Conservation (phyloP, 1,140 invertebrate species). For the Riptortus pedestris region DNA sequence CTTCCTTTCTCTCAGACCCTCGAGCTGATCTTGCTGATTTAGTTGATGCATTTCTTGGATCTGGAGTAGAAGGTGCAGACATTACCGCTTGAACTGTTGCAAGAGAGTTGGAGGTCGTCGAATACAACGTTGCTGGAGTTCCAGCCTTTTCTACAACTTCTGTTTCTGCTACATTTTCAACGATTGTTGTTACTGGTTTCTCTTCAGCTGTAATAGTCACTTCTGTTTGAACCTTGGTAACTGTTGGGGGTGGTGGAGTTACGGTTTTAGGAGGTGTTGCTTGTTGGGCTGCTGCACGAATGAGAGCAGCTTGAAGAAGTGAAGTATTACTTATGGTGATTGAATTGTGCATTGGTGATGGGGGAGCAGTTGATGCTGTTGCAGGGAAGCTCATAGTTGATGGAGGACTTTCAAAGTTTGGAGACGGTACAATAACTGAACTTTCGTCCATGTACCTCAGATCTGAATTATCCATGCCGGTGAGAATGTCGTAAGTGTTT, state of each 20-base stretch:
- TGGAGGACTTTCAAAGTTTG: slow-evolving; percentile 59
- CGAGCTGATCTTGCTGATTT: slow-evolving; percentile 32
- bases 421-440: slow-evolving; percentile 66
- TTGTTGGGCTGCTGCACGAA: slow-evolving; percentile 50
- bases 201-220: slow-evolving; percentile 49
- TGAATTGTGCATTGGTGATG: slow-evolving; percentile 35
- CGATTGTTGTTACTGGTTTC: slow-evolving; percentile 47
- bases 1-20: slow-evolving; percentile 29
- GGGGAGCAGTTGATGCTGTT: slow-evolving; percentile 35
- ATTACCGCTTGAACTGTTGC: slow-evolving; percentile 30
- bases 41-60: slow-evolving; percentile 27
- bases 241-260: slow-evolving; percentile 40
- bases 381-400: slow-evolving; percentile 46
- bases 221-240: slow-evolving; percentile 58
- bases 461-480: slow-evolving; percentile 68
- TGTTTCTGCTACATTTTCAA: slow-evolving; percentile 36
- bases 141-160: slow-evolving; percentile 21
- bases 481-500: slow-evolving; percentile 57
- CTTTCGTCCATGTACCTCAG: slow-evolving; percentile 82
- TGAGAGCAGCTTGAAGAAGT: slow-evolving; percentile 55
- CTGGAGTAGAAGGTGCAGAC: slow-evolving; percentile 28
- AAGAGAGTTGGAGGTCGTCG: slow-evolving; percentile 30
- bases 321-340: slow-evolving; percentile 41
- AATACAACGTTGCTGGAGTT: slow-evolving; percentile 29
- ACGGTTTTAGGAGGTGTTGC: slow-evolving; percentile 37